Percentiles rank a stretch among this genome's conserved stretches.
Conservation (phyloP, 2,113 vertebrate species). For the Seriola quinqueradiata region DNA sequence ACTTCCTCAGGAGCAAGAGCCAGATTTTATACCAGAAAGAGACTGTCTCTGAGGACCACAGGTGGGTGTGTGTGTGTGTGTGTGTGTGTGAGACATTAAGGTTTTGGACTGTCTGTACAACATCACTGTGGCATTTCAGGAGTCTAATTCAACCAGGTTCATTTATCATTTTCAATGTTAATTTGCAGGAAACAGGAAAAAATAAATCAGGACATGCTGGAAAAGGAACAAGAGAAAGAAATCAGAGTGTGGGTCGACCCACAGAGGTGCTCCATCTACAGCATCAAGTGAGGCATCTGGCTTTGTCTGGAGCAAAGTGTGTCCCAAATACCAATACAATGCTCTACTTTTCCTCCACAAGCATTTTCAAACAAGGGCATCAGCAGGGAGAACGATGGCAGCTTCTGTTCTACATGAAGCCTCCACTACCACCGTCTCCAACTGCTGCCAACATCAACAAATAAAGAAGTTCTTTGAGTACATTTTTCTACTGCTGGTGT, state of each 20-base stretch:
- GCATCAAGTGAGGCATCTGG: constrained; percentile 78
- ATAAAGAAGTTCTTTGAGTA: background rate
- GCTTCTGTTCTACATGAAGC: constrained; percentile 78
- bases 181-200: constrained; percentile 43
- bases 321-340: constrained; percentile 18
- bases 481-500: background rate
- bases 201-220: constrained; percentile 4
- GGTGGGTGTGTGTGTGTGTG: constrained; percentile 74
- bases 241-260: constrained; percentile 83
- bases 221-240: constrained; percentile 28
- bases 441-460: background rate
- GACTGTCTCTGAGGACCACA: constrained; percentile 64
- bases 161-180: background rate
- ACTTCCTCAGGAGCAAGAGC: constrained; percentile 82
- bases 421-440: background rate
- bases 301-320: background rate
- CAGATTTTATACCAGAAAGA: constrained; percentile 83
- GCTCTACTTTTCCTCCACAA: constrained; percentile 34
- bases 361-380: constrained; percentile 78
- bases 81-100: background rate
- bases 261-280: constrained; percentile 85
- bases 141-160: background rate
- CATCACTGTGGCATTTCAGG: background rate
- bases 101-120: background rate
- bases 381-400: constrained; percentile 65